Conservation (phyloP, 2,888 invertebrate species). For the Venustoraphidia nigricollis region DNA sequence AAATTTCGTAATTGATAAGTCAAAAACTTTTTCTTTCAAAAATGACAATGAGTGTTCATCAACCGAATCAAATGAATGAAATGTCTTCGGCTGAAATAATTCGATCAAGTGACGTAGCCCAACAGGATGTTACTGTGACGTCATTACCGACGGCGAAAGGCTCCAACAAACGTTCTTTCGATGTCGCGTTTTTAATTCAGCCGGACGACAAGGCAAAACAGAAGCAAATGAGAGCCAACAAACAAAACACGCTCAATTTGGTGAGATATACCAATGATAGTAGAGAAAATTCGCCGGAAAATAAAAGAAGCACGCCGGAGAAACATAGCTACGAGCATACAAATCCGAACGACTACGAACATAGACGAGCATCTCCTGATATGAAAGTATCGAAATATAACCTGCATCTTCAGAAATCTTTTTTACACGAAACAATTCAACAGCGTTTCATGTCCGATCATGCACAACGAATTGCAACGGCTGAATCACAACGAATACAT, state of each 20-base stretch:
- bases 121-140: background rate
- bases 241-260: conserved; percentile 31
- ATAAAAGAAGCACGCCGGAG: no score
- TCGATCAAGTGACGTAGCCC: background rate
- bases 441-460: no score
- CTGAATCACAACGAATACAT: no score
- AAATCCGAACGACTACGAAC: no score
- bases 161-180: conserved; percentile 64
- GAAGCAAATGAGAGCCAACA: conserved; percentile 37
- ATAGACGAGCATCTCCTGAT: no score
- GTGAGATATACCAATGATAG: conserved; percentile 12
- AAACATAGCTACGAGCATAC: no score
- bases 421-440: no score
- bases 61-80: background rate
- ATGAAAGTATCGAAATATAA: no score
- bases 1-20: background rate
- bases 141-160: conserved; percentile 26
- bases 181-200: conserved; percentile 80
- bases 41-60: conserved; percentile 6
- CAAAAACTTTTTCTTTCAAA: background rate
- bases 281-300: conserved; percentile 10
- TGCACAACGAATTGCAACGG: no score
- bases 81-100: background rate
- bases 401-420: no score
- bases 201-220: conserved; percentile 68